These are phyloP conservation scores for Cartodere bifasciata DNA, from an alignment of 2,888 invertebrate genomes.

Conservation along the genomic window DNA sequence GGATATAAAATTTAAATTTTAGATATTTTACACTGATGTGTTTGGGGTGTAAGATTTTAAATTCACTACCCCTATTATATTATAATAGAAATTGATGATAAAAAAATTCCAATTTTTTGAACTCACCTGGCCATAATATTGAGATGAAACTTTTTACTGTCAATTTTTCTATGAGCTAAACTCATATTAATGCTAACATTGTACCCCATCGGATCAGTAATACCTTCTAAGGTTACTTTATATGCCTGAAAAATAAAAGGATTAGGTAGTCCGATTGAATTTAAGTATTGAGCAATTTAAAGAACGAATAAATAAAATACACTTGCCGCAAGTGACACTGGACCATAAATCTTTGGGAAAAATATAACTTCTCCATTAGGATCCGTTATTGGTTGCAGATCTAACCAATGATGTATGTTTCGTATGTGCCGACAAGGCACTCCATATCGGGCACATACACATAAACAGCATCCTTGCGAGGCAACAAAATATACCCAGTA, in stretches of 20 bases:
- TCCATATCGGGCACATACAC: slow-evolving; percentile 10
- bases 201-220: slow-evolving; percentile 1
- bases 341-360: slow-evolving; percentile 1
- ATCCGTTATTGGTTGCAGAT: slow-evolving; percentile 9
- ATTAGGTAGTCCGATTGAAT: background rate
- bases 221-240: slow-evolving; percentile 1
- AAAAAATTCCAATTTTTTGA: too few relatives aligned
- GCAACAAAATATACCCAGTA: slow-evolving; percentile 3
- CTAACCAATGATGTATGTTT: slow-evolving; percentile 9
- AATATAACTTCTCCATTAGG: slow-evolving; percentile 3
- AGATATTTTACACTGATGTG: too few relatives aligned
- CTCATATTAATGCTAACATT: background rate
- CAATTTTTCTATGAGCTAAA: background rate
- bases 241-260: slow-evolving; percentile 1
- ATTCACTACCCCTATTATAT: too few relatives aligned
- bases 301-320: background rate
- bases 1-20: too few relatives aligned
- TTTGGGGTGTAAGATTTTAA: too few relatives aligned
- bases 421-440: slow-evolving; percentile 11
- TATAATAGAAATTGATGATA: too few relatives aligned
- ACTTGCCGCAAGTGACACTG: background rate
- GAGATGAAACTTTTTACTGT: background rate
- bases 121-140: slow-evolving; percentile 1
- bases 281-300: background rate
- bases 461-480: slow-evolving; percentile 1